Percentiles rank a stretch among this genome's conserved stretches.
These are phyloP conservation scores for Baccha elongata DNA, from an alignment of 2,888 invertebrate genomes.

Conservation along the genomic window DNA sequence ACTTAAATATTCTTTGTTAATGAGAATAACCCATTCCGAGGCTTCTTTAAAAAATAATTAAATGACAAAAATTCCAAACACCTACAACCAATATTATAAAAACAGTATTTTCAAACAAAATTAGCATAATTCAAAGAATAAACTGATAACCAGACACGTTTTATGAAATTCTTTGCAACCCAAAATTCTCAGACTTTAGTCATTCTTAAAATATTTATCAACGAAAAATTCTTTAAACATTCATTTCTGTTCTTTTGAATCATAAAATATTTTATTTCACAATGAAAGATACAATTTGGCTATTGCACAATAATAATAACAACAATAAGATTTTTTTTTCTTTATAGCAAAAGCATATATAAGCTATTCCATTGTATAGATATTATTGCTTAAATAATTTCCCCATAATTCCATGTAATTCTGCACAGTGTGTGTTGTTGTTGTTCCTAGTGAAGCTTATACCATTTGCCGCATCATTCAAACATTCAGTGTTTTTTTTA, in stretches of 20 bases:
- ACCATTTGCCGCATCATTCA: background rate
- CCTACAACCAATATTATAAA: background rate
- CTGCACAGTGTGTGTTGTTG: background rate
- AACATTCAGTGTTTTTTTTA: slow-evolving; percentile 34
- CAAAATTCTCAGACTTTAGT: background rate
- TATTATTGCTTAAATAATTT: slow-evolving; percentile 50
- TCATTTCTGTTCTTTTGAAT: no score
- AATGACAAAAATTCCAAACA: background rate
- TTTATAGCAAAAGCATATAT: slow-evolving; percentile 2
- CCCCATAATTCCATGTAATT: slow-evolving; percentile 55
- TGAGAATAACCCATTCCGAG: no score
- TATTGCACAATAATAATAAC: slow-evolving; percentile 2
- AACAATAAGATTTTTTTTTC: slow-evolving; percentile 1
- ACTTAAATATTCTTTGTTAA: no score
- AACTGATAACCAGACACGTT: background rate
- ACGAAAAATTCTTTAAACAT: no score
- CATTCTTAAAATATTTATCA: background rate
- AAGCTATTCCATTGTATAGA: slow-evolving; percentile 42
- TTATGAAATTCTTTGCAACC: background rate
- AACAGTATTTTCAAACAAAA: background rate
- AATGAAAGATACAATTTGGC: slow-evolving; percentile 11
- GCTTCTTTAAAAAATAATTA: no score
- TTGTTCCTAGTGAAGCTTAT: background rate
- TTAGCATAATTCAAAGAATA: slow-evolving; percentile 1
- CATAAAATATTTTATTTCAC: slow-evolving; percentile 28